Evolutionary conservation across 1,140 invertebrate genomes (phyloP).

Genomic region (Drosophila busckii): DNA sequence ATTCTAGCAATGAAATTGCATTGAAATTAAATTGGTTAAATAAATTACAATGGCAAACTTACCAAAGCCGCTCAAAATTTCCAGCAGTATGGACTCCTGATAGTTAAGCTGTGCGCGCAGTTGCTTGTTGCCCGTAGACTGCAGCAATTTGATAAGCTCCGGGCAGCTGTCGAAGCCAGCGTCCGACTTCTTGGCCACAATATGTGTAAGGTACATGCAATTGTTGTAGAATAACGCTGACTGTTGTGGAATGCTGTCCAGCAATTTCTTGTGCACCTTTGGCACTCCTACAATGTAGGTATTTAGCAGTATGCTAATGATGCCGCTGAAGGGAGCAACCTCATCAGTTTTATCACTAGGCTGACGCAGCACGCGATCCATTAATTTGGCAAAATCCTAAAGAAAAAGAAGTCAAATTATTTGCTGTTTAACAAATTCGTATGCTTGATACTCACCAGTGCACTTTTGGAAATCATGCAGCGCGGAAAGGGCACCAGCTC

Average conservation of each 20-base stretch:
- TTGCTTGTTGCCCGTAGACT: slow-evolving; percentile 83
- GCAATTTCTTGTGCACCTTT: slow-evolving; percentile 87
- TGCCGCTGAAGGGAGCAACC: slow-evolving; percentile 81
- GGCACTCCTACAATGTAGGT: slow-evolving; percentile 89
- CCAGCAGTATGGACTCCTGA: slow-evolving; percentile 86
- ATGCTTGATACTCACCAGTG: slow-evolving; percentile 44
- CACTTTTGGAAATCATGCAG: slow-evolving; percentile 83
- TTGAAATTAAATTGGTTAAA: neutral
- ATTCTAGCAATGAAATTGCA: slow-evolving; percentile 79
- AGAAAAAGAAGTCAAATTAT: neutral
- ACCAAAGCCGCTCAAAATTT: slow-evolving; percentile 87
- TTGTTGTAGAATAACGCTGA: slow-evolving; percentile 95
- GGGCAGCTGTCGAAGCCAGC: slow-evolving; percentile 68
- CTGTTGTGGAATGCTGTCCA: slow-evolving; percentile 91
- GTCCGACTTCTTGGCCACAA: slow-evolving; percentile 68
- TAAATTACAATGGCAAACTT: slow-evolving; percentile 18
- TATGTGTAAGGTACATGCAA: slow-evolving; percentile 92
- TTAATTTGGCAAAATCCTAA: slow-evolving; percentile 84
- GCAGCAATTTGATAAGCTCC: slow-evolving; percentile 80
- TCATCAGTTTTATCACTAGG: slow-evolving; percentile 82
- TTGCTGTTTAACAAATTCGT: neutral
- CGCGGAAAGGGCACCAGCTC: slow-evolving; percentile 79
- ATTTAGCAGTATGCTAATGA: slow-evolving; percentile 85
- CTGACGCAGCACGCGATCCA: slow-evolving; percentile 86
- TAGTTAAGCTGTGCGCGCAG: slow-evolving; percentile 86